Evolutionary conservation across 2,113 vertebrate species (phyloP).

Genomic region (Crypturellus undulatus): DNA sequence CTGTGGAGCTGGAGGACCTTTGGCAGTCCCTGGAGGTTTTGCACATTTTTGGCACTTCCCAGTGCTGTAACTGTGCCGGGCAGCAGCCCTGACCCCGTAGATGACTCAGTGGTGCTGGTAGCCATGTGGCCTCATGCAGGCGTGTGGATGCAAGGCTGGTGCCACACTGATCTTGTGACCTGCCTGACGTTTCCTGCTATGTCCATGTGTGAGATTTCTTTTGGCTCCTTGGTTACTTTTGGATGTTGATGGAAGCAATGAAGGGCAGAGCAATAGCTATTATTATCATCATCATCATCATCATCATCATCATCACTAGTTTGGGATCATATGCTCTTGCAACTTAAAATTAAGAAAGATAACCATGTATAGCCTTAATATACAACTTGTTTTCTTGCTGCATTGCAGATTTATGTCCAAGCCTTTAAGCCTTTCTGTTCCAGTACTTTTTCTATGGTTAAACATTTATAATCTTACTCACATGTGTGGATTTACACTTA

Average conservation of each 20-base stretch:
- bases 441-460: slow-evolving; percentile 5
- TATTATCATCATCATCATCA: neutral
- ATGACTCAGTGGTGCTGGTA: neutral
- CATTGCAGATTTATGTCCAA: neutral
- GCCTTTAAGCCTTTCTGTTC: slow-evolving; percentile 3
- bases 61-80: rapidly evolving
- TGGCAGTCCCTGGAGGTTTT: neutral
- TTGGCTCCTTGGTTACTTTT: neutral
- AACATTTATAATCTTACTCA: slow-evolving; percentile 25
- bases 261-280: neutral
- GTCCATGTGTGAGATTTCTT: neutral
- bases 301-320: neutral
- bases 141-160: too few relatives aligned
- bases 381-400: neutral
- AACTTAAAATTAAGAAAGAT: neutral
- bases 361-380: neutral
- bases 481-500: slow-evolving; percentile 66
- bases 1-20: neutral
- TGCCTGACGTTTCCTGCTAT: neutral
- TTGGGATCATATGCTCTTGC: neutral
- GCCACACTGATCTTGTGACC: too few relatives aligned
- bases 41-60: neutral
- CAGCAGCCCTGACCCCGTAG: neutral
- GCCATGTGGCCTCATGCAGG: rapidly evolving
- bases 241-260: neutral